phyloP scores from a whole-genome alignment of 2,888 invertebrate genomes.

The Diaprepes abbreviatus region DNA sequence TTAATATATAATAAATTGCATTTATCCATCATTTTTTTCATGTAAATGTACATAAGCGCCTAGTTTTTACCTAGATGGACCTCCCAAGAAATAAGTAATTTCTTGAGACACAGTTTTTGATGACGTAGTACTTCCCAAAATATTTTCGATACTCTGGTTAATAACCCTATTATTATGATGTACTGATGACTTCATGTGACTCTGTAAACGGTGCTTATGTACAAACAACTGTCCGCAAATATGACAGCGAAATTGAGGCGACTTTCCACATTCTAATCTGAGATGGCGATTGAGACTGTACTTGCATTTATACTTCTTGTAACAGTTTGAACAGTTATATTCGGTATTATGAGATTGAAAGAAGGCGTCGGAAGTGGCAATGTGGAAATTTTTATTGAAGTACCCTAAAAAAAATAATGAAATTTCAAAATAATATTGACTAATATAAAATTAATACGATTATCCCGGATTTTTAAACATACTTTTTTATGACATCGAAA shows the following conservation, averaged over 20 bases:
- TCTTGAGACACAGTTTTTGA: not conserved
- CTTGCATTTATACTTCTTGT: slow-evolving; percentile 61
- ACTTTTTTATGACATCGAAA: too few species aligned
- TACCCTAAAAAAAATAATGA: slow-evolving; percentile 20
- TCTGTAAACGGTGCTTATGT: slow-evolving; percentile 61
- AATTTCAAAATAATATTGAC: too few species aligned
- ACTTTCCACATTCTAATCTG: slow-evolving; percentile 67
- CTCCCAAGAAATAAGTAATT: too few species aligned
- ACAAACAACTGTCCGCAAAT: slow-evolving; percentile 61
- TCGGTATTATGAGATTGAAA: not conserved
- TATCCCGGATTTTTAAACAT: too few species aligned
- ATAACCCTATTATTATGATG: not conserved
- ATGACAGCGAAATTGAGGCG: slow-evolving; percentile 59
- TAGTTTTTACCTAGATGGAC: too few species aligned
- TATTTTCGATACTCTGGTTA: not conserved
- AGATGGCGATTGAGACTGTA: slow-evolving; percentile 64
- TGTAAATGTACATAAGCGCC: too few species aligned
- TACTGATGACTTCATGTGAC: slow-evolving; percentile 55
- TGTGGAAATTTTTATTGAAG: not conserved
- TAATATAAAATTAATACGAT: too few species aligned
- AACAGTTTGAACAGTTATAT: slow-evolving; percentile 59
- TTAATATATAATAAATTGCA: too few species aligned
- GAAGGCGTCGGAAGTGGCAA: not conserved
- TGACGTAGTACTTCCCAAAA: not conserved
- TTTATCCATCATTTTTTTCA: too few species aligned